Evolutionary conservation across 2,888 invertebrate genomes (phyloP), one percentile per base, ranked within the genome.

Genomic region (Euclidia mi): DNA sequence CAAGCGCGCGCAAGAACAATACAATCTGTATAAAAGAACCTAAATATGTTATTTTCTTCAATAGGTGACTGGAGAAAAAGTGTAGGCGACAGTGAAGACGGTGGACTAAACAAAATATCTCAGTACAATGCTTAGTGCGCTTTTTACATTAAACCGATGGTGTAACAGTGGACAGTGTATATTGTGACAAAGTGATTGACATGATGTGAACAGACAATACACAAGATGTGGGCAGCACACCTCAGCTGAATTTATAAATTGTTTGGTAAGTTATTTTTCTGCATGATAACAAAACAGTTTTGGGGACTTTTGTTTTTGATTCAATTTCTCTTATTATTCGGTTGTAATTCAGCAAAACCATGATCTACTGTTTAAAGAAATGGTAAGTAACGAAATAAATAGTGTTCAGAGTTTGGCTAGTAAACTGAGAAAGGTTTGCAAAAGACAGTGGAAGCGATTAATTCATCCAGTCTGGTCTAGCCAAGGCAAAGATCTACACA

Each of bases 151-250:
- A 49, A 4, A 62, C 44, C 55, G 53, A 53, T 68, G 65, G 58
- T 44, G 61, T 64, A 45, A 67, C 55, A 66, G 84, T 85, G 86
- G 68, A 67, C 66, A 79, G 79, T 80, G 69, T 71, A 81, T 82
- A 25, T 25, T 25, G 20, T 25, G 76, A 81, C 81, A 79, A 1
- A 25, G 20, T 25, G 20, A 25, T 25, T 25, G 20, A 25, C 87
- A 89, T 87, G 72, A 93, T 93, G 92, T 93, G 90, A 90, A 84
- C 74, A 71, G 71, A 78, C 63, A 78, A 42, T 65, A n/a, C 55
- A 60, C 86, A 90, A 78, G 69, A 93, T 93, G 93, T 93, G 93
- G 93, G 87, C 92, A 82, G 91, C 89, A 76, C 89, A 88, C 88
- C 86, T 93, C 74, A 89, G 88, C 87, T 93, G 90, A 83, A 87